phyloP scores from a whole-genome alignment of 2,797 vertebrate genomes.

The Synanceia verrucosa region DNA sequence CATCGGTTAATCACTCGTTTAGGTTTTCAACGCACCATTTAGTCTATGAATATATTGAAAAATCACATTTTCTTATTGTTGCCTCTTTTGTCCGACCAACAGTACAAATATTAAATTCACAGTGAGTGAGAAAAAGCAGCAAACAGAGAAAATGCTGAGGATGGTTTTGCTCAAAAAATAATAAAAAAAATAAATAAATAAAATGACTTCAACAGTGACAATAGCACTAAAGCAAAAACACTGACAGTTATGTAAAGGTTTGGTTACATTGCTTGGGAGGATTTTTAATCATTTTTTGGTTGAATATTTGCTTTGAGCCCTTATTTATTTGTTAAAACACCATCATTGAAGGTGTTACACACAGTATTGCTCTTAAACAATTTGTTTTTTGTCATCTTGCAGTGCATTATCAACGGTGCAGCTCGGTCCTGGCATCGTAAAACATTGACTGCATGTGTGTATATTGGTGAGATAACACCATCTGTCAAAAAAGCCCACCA shows the following conservation, averaged over 20 bases:
- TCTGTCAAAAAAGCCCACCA: constrained; percentile 35
- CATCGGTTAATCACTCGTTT: background rate
- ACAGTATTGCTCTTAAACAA: background rate
- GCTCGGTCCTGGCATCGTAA: constrained; percentile 1
- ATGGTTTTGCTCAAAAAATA: background rate
- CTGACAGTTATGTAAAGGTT: fast-evolving
- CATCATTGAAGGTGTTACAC: fast-evolving
- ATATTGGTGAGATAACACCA: constrained; percentile 17
- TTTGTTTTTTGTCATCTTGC: background rate
- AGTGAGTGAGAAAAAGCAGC: too few species aligned
- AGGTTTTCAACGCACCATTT: background rate
- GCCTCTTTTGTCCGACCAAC: background rate
- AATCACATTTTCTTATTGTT: background rate
- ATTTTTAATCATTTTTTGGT: background rate
- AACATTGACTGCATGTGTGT: constrained; percentile 22
- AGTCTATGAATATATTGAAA: background rate
- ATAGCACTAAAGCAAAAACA: background rate
- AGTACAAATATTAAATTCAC: background rate
- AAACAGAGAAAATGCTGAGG: background rate
- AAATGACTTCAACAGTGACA: too few species aligned
- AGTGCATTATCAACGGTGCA: background rate
- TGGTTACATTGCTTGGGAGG: background rate
- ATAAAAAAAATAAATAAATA: too few species aligned
- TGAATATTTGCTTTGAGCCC: background rate
- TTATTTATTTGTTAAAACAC: background rate